Conservation (phyloP, 2,888 invertebrate species). For the Drosophila helvetica region DNA sequence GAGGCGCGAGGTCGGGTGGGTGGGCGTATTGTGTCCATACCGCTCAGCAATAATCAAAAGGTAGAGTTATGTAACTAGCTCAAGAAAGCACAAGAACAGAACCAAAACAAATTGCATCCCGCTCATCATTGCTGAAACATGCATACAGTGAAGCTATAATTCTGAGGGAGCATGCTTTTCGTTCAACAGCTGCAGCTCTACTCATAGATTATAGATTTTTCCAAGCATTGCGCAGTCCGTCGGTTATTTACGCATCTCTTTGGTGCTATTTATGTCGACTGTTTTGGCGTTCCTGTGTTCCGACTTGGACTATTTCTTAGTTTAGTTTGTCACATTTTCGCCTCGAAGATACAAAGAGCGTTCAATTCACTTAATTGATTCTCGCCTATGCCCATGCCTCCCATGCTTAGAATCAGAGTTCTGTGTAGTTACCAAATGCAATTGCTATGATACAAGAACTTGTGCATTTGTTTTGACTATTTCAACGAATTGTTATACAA, state of each 20-base stretch:
- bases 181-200: neutral
- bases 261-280: constrained; percentile 14
- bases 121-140: neutral
- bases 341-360: no score
- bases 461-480: neutral
- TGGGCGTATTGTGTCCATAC: constrained; percentile 91
- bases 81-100: neutral
- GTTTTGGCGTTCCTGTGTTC: constrained; percentile 12
- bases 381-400: neutral
- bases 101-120: neutral
- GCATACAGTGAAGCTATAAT: neutral
- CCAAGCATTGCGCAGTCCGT: constrained; percentile 37
- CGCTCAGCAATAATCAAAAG: constrained; percentile 86
- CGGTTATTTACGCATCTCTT: constrained; percentile 21
- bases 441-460: no score
- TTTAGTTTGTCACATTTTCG: neutral
- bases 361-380: neutral
- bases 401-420: neutral
- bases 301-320: neutral
- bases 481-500: constrained; percentile 27
- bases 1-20: constrained; percentile 93
- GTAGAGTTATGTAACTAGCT: constrained; percentile 75
- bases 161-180: neutral
- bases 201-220: constrained; percentile 43
- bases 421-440: no score